Base-by-base conservation (phyloP, 92 coral and sea anemone genomes). In the Anthopleura xanthogrammica region DNA sequence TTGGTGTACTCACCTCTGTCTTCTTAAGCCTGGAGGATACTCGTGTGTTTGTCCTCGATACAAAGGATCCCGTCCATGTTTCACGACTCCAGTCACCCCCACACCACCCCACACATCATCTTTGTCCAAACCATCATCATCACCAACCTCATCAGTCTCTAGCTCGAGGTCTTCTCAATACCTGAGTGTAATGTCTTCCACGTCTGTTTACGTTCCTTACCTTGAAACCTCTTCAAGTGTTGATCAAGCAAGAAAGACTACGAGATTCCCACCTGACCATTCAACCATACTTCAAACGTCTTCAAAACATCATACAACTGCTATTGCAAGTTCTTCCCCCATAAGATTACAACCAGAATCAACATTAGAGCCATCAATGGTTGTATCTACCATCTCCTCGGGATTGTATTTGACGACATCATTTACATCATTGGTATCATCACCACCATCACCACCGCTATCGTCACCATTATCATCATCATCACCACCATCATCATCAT, bases 1-100 rank as follows among this genome's bases (percentile, higher is more conserved):
- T 42, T 87, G 90, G 90, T 87, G 90, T 41, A 83, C 90, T 20
- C 90, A 87, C 36, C 84, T 87, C 16, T 87, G 90, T 83, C 84
- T 87, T n/a, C 83, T 87, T 40, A 87, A 79, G 16, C 87, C 90
- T 46, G 82, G 83, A 43, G 90, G 90, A 5, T 87, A 87, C 73
- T 64, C 77, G 7, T 87, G 90, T 50, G 82, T 77, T 29, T 87
- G 90, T 41, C 90, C 90, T 11, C 20, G 82, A 72, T 74, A 20
- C 48, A 73, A 74, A 20, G 79, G 80, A 14, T 36, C 71, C 41
- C 72, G 78, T 50, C 82, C 43, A 1, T 87, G 90, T 80, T 79
- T 71, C 77, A 77, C 90, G 20, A 78, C 90, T 12, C 90, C 90
- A 58, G 73, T 83, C 14, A 7, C 52, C 17, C 90, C 86, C 14